Base-by-base conservation (phyloP, 2,888 invertebrate species). In the Tanytarsus gracilentus region DNA sequence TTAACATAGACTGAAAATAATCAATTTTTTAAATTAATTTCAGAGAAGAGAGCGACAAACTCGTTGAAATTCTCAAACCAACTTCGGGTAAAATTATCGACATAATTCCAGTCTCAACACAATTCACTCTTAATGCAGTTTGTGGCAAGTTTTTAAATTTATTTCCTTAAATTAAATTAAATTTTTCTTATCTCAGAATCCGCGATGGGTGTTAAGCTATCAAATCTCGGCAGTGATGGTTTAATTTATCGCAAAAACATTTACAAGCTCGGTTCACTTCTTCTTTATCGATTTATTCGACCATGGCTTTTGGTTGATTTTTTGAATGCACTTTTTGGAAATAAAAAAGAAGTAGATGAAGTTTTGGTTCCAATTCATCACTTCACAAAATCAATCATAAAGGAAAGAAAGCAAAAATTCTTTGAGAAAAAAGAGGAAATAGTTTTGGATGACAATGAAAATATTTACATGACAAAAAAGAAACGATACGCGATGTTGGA, bases 191-290 rank as follows among this genome's bases (percentile, higher is more conserved):
- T 44, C 72, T 61, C 65, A 79, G 79, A 80, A 75, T 79, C 82
- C 21, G 85, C 88, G 1, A 84, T 88, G 82, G 88, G 88, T 2
- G 78, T 80, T 0, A 76, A 77, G 62, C 72, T 86, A 1, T 48
- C 29, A 7, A 72, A 75, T 60, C 72, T 74, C 44, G 75, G 78
- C 51, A 68, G 67, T 1, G 69, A 68, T 21, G 76, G 78, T 4
- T 11, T 23, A 11, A 21, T 9, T 9, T 44, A 44, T 8, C 16
- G 44, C 7, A 44, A 44, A 1, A 44, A 44, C 5, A 44, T 44
- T 23, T 74, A 78, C 62, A 68, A 70, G 4, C 66, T 81, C 4
- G 77, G 76, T 61, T 62, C 66, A 9, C 64, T 74, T 9, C 61
- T 78, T 1, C 66, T 75, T 0, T 64, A 74, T 18, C 72, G 80